Percentiles rank a stretch among this genome's conserved stretches.
These are phyloP conservation scores for Oreonectes daqikongensis DNA, from an alignment of 2,797 vertebrate species.

Conservation along the genomic window DNA sequence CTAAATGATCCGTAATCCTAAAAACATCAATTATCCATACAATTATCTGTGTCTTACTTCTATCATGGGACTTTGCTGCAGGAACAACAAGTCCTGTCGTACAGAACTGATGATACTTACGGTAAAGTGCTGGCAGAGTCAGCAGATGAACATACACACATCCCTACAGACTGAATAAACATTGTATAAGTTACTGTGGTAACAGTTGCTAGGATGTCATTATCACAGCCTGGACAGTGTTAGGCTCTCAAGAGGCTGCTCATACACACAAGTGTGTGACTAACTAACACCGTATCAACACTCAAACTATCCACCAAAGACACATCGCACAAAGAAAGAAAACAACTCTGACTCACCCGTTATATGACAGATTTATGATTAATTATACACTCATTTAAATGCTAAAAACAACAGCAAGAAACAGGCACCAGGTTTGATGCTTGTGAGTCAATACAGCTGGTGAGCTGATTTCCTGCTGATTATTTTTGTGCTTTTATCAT, in stretches of 20 bases:
- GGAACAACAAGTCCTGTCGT: neutral
- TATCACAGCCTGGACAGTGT: conserved; percentile 42
- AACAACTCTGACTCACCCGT: neutral
- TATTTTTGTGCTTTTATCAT: neutral
- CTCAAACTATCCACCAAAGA: conserved; percentile 1
- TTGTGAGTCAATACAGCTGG: conserved; percentile 1
- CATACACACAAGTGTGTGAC: conserved; percentile 34
- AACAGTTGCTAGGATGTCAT: conserved; percentile 39
- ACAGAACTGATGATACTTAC: conserved; percentile 7
- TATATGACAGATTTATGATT: conserved; percentile 9
- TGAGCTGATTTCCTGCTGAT: conserved; percentile 7
- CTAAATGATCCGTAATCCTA: neutral
- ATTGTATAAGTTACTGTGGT: conserved; percentile 25
- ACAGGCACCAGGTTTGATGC: neutral
- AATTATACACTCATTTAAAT: conserved; percentile 6
- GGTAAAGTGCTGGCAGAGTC: conserved; percentile 24
- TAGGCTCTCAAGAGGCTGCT: conserved; percentile 27
- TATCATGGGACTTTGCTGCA: neutral
- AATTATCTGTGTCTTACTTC: neutral
- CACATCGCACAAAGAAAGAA: conserved; percentile 1
- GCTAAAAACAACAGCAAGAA: neutral
- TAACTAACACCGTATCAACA: conserved; percentile 30
- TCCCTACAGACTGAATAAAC: conserved; percentile 23
- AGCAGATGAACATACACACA: neutral
- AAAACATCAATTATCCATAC: neutral